Conservation (phyloP, 2,797 vertebrate genomes). For the Dallia pectoralis region DNA sequence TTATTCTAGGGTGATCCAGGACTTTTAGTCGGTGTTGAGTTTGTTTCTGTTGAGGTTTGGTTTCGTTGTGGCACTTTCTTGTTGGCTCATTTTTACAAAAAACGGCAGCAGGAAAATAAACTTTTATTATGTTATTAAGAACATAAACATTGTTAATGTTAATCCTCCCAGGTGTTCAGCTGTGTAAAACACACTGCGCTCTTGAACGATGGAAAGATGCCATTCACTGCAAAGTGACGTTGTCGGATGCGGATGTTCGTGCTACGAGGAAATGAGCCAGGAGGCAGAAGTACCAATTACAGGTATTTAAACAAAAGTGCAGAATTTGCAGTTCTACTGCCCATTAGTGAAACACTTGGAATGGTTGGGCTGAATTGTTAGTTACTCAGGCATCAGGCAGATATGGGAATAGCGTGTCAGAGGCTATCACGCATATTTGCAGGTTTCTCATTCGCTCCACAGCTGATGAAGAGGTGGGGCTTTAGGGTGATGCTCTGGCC, state of each 20-base stretch:
- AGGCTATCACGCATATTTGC: background rate
- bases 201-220: background rate
- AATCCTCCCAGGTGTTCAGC: background rate
- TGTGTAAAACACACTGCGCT: background rate
- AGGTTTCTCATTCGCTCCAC: background rate
- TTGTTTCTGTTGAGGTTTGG: background rate
- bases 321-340: background rate
- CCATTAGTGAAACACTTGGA: constrained; percentile 4
- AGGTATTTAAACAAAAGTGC: constrained; percentile 2
- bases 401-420: background rate
- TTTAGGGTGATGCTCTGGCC: background rate
- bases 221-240: background rate
- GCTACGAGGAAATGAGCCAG: background rate
- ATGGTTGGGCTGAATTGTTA: background rate
- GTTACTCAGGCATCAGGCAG: background rate
- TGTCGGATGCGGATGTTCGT: background rate
- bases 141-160: background rate
- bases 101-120: background rate
- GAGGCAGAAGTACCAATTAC: background rate
- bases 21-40: background rate
- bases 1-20: background rate
- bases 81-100: background rate
- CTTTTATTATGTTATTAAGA: too few relatives aligned
- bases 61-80: background rate
- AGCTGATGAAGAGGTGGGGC: background rate